phyloP scores from a whole-genome alignment of 2,888 invertebrate species.

The Erannis defoliaria region DNA sequence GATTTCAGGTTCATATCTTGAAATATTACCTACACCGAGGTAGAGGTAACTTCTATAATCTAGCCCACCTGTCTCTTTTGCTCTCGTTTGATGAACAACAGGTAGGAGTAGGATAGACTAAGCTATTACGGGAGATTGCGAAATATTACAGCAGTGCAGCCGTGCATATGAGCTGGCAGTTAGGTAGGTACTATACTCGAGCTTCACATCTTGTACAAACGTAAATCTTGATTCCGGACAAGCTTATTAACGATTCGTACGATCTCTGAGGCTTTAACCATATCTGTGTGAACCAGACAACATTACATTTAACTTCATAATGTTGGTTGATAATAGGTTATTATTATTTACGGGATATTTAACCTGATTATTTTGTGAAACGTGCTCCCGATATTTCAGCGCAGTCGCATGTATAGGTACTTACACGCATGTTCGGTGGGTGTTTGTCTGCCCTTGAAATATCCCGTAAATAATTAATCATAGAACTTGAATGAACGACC shows the following conservation, averaged over 20 bases:
- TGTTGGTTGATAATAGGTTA: not conserved
- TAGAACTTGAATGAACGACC: too few relatives aligned
- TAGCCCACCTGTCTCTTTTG: slow-evolving; percentile 6
- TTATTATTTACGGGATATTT: too few relatives aligned
- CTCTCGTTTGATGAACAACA: not conserved
- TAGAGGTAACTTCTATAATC: slow-evolving; percentile 18
- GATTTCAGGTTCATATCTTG: slow-evolving; percentile 32
- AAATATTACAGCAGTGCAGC: slow-evolving; percentile 7
- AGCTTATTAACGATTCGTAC: not conserved
- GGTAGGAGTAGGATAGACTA: slow-evolving; percentile 3
- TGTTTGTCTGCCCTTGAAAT: too few relatives aligned
- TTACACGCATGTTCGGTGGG: too few relatives aligned
- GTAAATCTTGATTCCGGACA: slow-evolving; percentile 3
- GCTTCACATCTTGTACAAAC: not conserved
- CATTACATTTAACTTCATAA: not conserved
- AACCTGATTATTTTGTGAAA: too few relatives aligned
- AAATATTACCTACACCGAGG: slow-evolving; percentile 28
- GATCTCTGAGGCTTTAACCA: not conserved
- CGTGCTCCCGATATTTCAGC: too few relatives aligned
- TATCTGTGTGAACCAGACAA: not conserved
- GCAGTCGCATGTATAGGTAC: too few relatives aligned
- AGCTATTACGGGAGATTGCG: slow-evolving; percentile 33
- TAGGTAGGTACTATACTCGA: not conserved
- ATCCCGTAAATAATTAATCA: too few relatives aligned
- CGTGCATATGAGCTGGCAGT: slow-evolving; percentile 23